Base-by-base conservation (phyloP, 1,140 invertebrate genomes). In the Theocolax elegans region DNA sequence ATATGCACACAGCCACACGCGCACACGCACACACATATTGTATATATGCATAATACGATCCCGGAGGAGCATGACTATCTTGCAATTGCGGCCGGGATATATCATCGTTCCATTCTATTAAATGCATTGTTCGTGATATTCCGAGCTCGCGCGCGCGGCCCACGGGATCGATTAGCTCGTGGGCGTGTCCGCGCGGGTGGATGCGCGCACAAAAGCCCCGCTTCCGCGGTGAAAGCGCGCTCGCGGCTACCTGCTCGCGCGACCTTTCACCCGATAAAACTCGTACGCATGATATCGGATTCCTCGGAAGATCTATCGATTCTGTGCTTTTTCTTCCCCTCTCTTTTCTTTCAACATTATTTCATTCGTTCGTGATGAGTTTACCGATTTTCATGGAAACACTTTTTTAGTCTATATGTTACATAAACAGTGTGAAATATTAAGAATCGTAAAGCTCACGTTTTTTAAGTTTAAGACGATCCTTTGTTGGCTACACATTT, bases 211-310 rank as follows among this genome's bases (percentile, higher is more conserved):
- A n/a, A n/a, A n/a, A 10, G 31, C 23, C 3, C 2, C 65, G 79
- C 77, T 77, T 79, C 76, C 75, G 69, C 68, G 77, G 81, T 83
- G 82, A 83, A 84, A 83, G 82, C 80, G 81, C 77, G 77, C 72
- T 76, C 76, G 76, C 78, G 79, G 81, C 80, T 82, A 83, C 62
- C 29, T 31, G n/a, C n/a, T n/a, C n/a, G 8, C 48, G 42, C 73
- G 78, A 83, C 80, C 79, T 79, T 80, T 79, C 71, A 79, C 79
- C 82, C 79, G 74, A 76, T 76, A 73, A n/a, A n/a, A n/a, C n/a
- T n/a, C n/a, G n/a, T n/a, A n/a, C n/a, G n/a, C n/a, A n/a, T n/a
- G n/a, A n/a, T n/a, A n/a, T n/a, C n/a, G n/a, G n/a, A n/a, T n/a
- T n/a, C n/a, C n/a, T n/a, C n/a, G n/a, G n/a, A n/a, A n/a, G n/a